Evolutionary conservation across 2,888 invertebrate genomes (phyloP), one percentile per base, ranked within the genome.

Genomic region (Drosophila suboccidentalis): DNA sequence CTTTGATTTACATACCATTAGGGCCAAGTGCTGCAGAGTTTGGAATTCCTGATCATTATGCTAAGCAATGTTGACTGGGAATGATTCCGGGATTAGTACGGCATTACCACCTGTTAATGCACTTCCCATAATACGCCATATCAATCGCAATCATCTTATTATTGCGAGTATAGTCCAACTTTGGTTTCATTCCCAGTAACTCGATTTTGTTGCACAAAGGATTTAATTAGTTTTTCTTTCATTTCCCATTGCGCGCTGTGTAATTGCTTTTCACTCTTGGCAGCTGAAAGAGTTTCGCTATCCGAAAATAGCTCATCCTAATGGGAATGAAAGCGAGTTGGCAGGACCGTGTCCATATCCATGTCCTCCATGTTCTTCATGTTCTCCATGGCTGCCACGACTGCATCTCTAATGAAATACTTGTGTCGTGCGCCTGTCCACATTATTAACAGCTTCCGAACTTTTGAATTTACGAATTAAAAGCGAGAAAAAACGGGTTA

Each of bases 211-310:
- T 71, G 72, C 72, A 74, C 89, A 90, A 90, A 90, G 90, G 91
- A 91, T 90, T 91, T 91, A 90, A 91, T 91, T 91, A 91, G 91
- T 91, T 91, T 90, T 91, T 85, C 89, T 87, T 90, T 90, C 81
- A 89, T 88, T 86, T 83, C 78, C 68, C 69, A 69, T 58, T 53
- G 71, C 64, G 67, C 49, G 32, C 72, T 69, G 64, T 76, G 78
- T 86, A 87, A 87, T 86, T 87, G 84, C 86, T 82, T 87, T 86
- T 39, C 75, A 75, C 80, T 78, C 74, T 73, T 80, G 61, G 64
- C 72, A 58, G 59, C 41, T 51, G 60, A 59, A 49, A 65, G 50
- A 43, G 58, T 54, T 38, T 19, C 41, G 15, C 55, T 34, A 26
- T 55, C 58, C 47, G 47, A 75, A 71, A 75, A 68, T 71, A 59